Evolutionary conservation across 2,888 invertebrate species (phyloP).

Genomic region (Crocallis elinguaria): DNA sequence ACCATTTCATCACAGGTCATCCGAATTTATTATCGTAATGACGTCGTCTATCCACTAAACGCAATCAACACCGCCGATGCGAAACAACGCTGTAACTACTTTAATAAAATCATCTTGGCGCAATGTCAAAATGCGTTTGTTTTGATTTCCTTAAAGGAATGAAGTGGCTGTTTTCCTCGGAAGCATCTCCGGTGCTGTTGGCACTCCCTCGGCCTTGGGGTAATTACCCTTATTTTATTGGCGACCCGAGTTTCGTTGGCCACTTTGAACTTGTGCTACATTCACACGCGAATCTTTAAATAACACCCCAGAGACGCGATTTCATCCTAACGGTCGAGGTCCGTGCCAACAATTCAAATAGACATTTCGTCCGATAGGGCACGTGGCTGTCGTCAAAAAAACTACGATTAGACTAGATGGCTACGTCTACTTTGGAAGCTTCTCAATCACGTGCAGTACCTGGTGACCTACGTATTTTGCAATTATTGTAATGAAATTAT

Average conservation of each 20-base stretch:
- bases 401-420: not conserved
- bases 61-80: constrained; percentile 19
- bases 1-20: constrained; percentile 15
- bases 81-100: constrained; percentile 1
- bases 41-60: constrained; percentile 11
- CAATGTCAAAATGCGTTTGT: constrained; percentile 48
- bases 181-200: constrained; percentile 42
- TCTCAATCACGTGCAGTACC: not conserved
- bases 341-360: constrained; percentile 74
- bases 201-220: constrained; percentile 71
- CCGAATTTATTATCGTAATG: constrained; percentile 26
- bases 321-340: constrained; percentile 49
- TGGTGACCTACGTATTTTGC: not conserved
- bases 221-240: constrained; percentile 80
- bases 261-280: constrained; percentile 79
- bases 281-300: constrained; percentile 71
- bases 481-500: not conserved
- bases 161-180: constrained; percentile 36
- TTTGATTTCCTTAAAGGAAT: constrained; percentile 50
- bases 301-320: constrained; percentile 63
- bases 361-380: constrained; percentile 55
- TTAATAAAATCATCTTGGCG: constrained; percentile 45
- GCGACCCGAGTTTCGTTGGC: constrained; percentile 60
- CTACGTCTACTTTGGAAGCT: not conserved
- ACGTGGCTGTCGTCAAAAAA: constrained; percentile 57